Evolutionary conservation across 2,113 vertebrate species (phyloP).

Genomic region (Psilopogon haemacephalus): DNA sequence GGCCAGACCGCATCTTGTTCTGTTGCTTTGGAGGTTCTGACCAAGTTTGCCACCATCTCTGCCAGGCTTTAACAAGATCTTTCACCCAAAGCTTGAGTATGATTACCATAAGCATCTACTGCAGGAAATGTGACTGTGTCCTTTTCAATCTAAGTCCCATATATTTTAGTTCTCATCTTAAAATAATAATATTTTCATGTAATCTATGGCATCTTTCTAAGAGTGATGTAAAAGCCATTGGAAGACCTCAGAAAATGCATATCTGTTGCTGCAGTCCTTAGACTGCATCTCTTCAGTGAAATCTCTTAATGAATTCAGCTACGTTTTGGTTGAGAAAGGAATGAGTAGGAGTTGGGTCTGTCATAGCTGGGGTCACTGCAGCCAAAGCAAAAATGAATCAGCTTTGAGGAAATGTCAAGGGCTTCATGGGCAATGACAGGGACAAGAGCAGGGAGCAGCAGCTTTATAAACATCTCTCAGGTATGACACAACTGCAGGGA

Average conservation of each 20-base stretch:
- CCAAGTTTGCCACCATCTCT: background rate
- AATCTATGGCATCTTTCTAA: background rate
- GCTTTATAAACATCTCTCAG: background rate
- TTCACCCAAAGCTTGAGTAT: background rate
- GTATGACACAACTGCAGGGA: background rate
- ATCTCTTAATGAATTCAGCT: background rate
- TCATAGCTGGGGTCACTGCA: fast-evolving
- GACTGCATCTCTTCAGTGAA: background rate
- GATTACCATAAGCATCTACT: background rate
- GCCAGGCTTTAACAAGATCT: background rate
- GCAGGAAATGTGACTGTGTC: background rate
- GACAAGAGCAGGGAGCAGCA: fast-evolving
- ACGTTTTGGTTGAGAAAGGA: background rate
- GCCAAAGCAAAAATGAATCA: background rate
- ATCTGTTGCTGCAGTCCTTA: background rate
- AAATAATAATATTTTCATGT: background rate
- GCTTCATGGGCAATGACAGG: fast-evolving
- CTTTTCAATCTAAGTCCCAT: background rate
- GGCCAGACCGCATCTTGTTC: background rate
- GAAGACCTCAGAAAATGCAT: background rate
- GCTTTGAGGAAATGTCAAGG: background rate
- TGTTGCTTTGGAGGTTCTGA: background rate
- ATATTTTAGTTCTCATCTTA: background rate
- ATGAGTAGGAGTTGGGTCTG: background rate
- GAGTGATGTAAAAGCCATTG: background rate